Conservation (phyloP, 2,888 invertebrate species). For the Mylabris sibirica region DNA sequence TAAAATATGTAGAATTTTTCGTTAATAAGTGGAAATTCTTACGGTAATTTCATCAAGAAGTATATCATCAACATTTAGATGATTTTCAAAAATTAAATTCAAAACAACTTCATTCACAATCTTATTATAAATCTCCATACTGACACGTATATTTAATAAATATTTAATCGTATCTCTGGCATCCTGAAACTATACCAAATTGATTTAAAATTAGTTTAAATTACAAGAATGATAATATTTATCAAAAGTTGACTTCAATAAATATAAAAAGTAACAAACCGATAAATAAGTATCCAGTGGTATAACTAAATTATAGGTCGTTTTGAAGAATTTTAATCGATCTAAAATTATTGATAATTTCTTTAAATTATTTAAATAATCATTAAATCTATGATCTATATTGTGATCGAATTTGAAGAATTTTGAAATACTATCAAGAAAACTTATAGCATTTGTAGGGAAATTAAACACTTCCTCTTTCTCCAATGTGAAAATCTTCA, state of each 20-base stretch:
- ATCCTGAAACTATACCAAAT: slow-evolving; percentile 41
- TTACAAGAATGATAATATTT: no score
- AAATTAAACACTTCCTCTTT: slow-evolving; percentile 49
- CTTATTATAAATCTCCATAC: slow-evolving; percentile 48
- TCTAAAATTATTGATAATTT: slow-evolving; percentile 33
- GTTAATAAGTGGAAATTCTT: slow-evolving; percentile 23
- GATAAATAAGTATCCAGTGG: slow-evolving; percentile 47
- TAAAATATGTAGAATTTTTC: no score
- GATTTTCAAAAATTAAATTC: slow-evolving; percentile 58
- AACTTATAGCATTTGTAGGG: slow-evolving; percentile 44
- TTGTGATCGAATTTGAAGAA: slow-evolving; percentile 35
- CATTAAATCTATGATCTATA: slow-evolving; percentile 13
- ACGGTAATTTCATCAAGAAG: slow-evolving; percentile 60
- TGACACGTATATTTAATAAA: slow-evolving; percentile 44
- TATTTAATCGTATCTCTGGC: slow-evolving; percentile 44
- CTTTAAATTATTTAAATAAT: slow-evolving; percentile 34
- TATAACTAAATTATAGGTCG: slow-evolving; percentile 44
- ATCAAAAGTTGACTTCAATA: no score
- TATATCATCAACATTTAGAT: slow-evolving; percentile 59
- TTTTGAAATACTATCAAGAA: slow-evolving; percentile 35
- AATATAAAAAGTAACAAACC: no score
- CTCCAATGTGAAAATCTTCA: slow-evolving; percentile 47
- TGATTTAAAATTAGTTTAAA: background rate
- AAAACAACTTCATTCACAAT: slow-evolving; percentile 58
- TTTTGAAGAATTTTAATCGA: slow-evolving; percentile 44